Conservation (phyloP, 2,113 vertebrate species). For the Bubalus kerabau region DNA sequence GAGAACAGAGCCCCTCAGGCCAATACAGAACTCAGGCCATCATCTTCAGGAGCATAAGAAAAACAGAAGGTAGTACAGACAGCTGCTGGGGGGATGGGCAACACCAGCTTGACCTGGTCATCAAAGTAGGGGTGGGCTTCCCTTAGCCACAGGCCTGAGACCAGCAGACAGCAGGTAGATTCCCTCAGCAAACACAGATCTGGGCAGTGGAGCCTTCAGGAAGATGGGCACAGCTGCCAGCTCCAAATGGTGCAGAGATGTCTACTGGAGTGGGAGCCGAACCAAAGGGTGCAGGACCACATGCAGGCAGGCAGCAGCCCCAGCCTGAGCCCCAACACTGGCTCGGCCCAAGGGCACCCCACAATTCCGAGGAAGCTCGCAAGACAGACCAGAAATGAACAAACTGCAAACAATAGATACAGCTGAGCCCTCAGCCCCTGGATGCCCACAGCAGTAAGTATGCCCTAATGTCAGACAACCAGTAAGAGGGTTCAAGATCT, state of each 20-base stretch:
- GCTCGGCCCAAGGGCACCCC: background rate
- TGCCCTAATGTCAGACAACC: background rate
- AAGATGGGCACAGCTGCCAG: background rate
- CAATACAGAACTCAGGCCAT: background rate
- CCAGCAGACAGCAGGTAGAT: background rate
- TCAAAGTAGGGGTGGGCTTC: background rate
- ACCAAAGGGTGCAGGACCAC: background rate
- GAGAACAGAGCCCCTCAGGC: background rate
- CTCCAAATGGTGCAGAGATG: conserved; percentile 14
- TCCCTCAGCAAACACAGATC: background rate
- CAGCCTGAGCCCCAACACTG: background rate
- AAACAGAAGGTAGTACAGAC: background rate
- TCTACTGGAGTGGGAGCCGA: background rate
- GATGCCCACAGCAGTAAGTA: background rate
- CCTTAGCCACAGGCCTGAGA: background rate
- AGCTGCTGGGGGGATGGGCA: background rate
- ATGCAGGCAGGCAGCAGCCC: background rate
- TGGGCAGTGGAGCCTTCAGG: background rate
- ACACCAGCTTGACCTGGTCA: background rate
- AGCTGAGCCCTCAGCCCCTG: background rate
- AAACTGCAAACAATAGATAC: background rate
- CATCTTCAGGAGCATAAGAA: background rate
- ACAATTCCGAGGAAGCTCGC: background rate
- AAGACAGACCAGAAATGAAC: background rate
- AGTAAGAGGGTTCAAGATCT: background rate